Base-by-base conservation (phyloP, 1,140 invertebrate genomes). In the Hyposmocoma kahamanoa region DNA sequence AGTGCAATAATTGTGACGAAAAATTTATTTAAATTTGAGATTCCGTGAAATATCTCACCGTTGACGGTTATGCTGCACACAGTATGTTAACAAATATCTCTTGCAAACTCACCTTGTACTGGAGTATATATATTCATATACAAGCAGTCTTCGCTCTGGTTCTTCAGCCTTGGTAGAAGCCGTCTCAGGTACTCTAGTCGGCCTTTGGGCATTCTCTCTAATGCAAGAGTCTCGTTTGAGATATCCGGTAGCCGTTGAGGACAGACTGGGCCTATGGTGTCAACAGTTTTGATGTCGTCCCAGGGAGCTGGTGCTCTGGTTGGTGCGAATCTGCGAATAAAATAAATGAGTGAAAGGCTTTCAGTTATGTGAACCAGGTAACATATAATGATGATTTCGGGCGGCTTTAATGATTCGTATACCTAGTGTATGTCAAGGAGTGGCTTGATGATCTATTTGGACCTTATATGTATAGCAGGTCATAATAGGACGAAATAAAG, bases 71-170 rank as follows among this genome's bases (percentile, higher is more conserved):
- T n/a, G n/a, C n/a, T n/a, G n/a, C n/a, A n/a, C n/a, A n/a, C n/a
- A n/a, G n/a, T n/a, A 34, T 8, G 15, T 34, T 28, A 28, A 34
- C n/a, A 34, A 10, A 34, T 9, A 13, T 34, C 8, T 15, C 8
- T 34, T 10, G 15, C 5, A 4, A 9, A 34, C 92, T 91, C 88
- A 98, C 97, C 96, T 91, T 94, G 93, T 3, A 94, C 92, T 2
- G 97, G 97, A 9, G 95, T 92, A 80, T 97, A 98, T 62, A 99
- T 94, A 77, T 99, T 99, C 66, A 99, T 89, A 77, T 97, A 98
- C 19, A 99, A 90, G 72, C 97, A 99, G 86, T 99, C 97, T 88
- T 99, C 97, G 62, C 93, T 96, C 81, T 98, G 96, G 70, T 98
- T 95, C 65, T 90, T 91, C 45, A 98, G 86, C 78, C 93, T 92